phyloP scores from a whole-genome alignment of 2,113 vertebrate species.

The Labeo rohita region DNA sequence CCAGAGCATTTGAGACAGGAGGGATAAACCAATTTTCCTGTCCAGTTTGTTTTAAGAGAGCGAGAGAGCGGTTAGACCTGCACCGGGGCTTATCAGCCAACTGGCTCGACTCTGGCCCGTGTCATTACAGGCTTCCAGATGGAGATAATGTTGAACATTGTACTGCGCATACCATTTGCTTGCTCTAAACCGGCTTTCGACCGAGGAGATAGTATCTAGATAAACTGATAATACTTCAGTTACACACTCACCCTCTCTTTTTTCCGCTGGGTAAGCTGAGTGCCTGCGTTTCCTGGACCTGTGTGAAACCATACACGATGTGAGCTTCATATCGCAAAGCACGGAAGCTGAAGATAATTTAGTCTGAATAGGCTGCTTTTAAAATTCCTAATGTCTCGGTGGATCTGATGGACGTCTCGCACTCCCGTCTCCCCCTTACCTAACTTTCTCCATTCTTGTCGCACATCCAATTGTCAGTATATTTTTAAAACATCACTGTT shows the following conservation, averaged over 20 bases:
- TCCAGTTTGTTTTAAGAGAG: conserved; percentile 67
- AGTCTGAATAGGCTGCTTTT: conserved; percentile 59
- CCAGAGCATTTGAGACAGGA: conserved; percentile 63
- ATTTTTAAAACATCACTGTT: not conserved
- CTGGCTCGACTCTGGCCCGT: conserved; percentile 64
- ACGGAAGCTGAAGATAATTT: conserved; percentile 52
- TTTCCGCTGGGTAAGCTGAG: conserved; percentile 60
- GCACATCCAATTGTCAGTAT: not conserved
- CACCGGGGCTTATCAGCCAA: conserved; percentile 57
- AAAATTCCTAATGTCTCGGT: conserved; percentile 46
- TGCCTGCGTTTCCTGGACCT: conserved; percentile 41
- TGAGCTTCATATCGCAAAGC: conserved; percentile 62
- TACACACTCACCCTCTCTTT: conserved; percentile 61
- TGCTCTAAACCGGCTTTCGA: conserved; percentile 64
- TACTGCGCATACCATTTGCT: conserved; percentile 69
- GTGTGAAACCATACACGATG: conserved; percentile 58
- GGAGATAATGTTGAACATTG: conserved; percentile 73
- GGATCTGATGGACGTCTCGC: conserved; percentile 58
- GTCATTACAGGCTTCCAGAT: conserved; percentile 73
- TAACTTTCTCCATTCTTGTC: conserved; percentile 41
- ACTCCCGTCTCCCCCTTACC: not conserved
- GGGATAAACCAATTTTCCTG: conserved; percentile 76
- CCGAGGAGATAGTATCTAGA: conserved; percentile 66
- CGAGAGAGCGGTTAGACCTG: conserved; percentile 57
- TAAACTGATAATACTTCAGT: conserved; percentile 70